phyloP scores from a whole-genome alignment of 2,113 vertebrate genomes.

The Glaucidium brasilianum region DNA sequence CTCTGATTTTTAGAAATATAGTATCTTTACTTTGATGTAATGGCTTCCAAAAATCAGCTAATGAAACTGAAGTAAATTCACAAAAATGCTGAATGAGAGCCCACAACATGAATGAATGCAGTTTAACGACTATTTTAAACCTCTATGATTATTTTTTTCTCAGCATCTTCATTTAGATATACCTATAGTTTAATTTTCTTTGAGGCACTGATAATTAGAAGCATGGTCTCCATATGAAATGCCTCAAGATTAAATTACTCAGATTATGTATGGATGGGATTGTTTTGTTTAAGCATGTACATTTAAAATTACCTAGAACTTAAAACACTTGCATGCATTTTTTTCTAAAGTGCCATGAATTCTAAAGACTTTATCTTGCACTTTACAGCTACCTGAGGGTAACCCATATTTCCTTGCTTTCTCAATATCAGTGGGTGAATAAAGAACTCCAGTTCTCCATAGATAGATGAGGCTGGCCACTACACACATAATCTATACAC shows the following conservation, averaged over 20 bases:
- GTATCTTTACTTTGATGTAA: neutral
- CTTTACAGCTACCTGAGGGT: neutral
- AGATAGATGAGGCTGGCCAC: neutral
- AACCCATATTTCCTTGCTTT: neutral
- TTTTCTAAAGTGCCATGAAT: neutral
- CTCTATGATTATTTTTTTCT: neutral
- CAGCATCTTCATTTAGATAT: neutral
- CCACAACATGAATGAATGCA: neutral
- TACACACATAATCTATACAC: neutral
- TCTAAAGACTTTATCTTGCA: neutral
- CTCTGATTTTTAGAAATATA: neutral
- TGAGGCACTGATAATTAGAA: neutral
- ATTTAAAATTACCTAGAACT: neutral
- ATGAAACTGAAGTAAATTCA: neutral
- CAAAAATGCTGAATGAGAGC: neutral
- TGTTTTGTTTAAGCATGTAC: neutral
- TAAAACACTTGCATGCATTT: neutral
- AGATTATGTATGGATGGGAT: neutral
- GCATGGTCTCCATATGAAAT: neutral
- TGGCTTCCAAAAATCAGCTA: neutral
- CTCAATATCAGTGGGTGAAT: neutral
- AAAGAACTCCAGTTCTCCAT: neutral
- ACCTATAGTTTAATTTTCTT: neutral
- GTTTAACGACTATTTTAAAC: neutral
- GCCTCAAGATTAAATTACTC: neutral